These are phyloP conservation scores for Drosophila diplacantha DNA, from an alignment of 2,888 invertebrate species.

Conservation along the genomic window DNA sequence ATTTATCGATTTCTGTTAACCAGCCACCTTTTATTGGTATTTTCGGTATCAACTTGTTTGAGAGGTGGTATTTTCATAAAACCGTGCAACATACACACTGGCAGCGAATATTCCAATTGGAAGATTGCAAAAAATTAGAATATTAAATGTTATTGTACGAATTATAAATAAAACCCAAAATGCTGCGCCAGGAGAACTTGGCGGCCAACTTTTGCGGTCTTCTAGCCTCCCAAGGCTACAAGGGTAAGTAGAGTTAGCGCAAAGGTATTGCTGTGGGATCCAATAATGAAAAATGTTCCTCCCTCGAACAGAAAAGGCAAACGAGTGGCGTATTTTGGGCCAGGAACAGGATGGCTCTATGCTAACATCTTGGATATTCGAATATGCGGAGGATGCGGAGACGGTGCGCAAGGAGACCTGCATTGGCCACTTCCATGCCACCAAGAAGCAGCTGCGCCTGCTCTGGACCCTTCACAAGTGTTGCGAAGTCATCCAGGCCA, in stretches of 20 bases:
- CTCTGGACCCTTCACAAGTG: constrained; percentile 81
- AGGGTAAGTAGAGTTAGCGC: constrained; percentile 55
- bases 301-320: constrained; percentile 78
- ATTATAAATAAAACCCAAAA: constrained; percentile 55
- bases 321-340: constrained; percentile 88
- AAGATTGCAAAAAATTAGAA: background rate
- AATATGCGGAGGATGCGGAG: constrained; percentile 57
- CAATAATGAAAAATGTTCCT: background rate
- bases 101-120: background rate
- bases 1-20: background rate
- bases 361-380: constrained; percentile 83
- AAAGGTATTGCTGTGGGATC: background rate
- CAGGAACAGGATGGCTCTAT: constrained; percentile 88
- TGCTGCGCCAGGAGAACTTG: constrained; percentile 77
- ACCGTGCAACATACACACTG: constrained; percentile 1
- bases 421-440: constrained; percentile 82
- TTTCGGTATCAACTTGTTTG: background rate
- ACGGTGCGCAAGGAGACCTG: constrained; percentile 67
- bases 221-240: constrained; percentile 74
- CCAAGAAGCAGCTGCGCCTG: constrained; percentile 80
- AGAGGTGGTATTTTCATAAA: background rate
- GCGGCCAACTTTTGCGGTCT: constrained; percentile 78
- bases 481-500: constrained; percentile 87
- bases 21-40: background rate
- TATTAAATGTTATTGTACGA: constrained; percentile 19